phyloP scores from a whole-genome alignment of 2,888 invertebrate species.

The Hirudinaria manillensis region DNA sequence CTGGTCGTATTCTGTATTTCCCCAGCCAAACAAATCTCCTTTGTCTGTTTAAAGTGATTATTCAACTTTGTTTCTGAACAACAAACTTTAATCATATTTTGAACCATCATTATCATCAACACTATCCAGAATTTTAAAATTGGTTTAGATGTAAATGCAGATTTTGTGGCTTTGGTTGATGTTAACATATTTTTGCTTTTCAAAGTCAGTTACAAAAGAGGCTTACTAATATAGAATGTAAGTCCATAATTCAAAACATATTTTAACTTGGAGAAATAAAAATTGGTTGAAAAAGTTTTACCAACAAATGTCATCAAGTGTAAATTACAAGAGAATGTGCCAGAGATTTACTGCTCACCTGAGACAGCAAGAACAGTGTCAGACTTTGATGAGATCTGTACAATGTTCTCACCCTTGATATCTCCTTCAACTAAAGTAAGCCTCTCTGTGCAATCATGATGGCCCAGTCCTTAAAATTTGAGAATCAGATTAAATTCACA shows the following conservation, averaged over 20 bases:
- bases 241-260: no score
- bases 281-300: no score
- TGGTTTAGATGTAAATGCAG: neutral
- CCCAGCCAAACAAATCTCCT: constrained; percentile 92
- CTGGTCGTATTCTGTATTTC: constrained; percentile 88
- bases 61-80: neutral
- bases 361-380: constrained; percentile 84
- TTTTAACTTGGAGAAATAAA: no score
- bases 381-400: constrained; percentile 71
- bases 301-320: neutral
- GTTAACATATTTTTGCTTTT: no score
- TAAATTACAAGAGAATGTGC: constrained; percentile 6
- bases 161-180: no score
- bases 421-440: constrained; percentile 67
- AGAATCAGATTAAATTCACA: neutral
- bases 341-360: constrained; percentile 63
- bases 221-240: no score
- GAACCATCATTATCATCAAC: neutral
- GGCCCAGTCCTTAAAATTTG: constrained; percentile 48
- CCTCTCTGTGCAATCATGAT: constrained; percentile 45
- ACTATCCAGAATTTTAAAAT: neutral
- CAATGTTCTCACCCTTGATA: constrained; percentile 72
- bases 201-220: no score
- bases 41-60: constrained; percentile 60
- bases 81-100: neutral